Base-by-base conservation (phyloP, 1,140 invertebrate genomes). In the Lasioglossum albipes region DNA sequence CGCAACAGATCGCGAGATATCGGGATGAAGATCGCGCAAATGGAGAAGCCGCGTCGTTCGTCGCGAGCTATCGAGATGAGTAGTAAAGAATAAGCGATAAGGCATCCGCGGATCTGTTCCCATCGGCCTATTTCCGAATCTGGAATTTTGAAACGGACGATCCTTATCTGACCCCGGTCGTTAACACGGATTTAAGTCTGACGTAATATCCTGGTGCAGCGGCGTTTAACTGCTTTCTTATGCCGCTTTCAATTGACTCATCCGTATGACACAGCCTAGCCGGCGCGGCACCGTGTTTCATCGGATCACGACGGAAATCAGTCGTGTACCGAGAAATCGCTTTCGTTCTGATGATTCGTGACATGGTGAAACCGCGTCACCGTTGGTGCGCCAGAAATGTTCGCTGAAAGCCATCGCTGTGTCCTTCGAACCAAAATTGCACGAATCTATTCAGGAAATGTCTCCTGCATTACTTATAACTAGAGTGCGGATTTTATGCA, bases 201-300 rank as follows among this genome's bases (percentile, higher is more conserved):
- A 84, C n/a, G 67, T 61, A 75, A 83, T 36, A 59, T 81, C 45
- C 54, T 65, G 13, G 70, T 65, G 49, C 31, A 81, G 45, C 49
- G 18, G n/a, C 42, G 49, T 69, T 77, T 59, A 49, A 27, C 22
- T 31, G n/a, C 36, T 77, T 77, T 71, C 75, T 66, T 57, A 70
- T 57, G 13, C 22, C 22, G 9, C 41, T 77, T 81, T 61, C 67
- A 22, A 45, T 65, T 81, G 67, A 71, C 74, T 81, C 61, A 59
- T 66, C 73, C 73, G 74, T 4, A 45, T 76, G 59, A 54, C 67
- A 76, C 20, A 52, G 49, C 45, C 66, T 45, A 45, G 45, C 45
- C 10, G 9, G 27, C 27, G 27, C 52, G 31, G 42, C 62, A 10
- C 13, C 41, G 20, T 4, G 73, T 61, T 74, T 49, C 59, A 45